Evolutionary conservation across 2,113 vertebrate genomes (phyloP).

Genomic region (Hymenochirus boettgeri): DNA sequence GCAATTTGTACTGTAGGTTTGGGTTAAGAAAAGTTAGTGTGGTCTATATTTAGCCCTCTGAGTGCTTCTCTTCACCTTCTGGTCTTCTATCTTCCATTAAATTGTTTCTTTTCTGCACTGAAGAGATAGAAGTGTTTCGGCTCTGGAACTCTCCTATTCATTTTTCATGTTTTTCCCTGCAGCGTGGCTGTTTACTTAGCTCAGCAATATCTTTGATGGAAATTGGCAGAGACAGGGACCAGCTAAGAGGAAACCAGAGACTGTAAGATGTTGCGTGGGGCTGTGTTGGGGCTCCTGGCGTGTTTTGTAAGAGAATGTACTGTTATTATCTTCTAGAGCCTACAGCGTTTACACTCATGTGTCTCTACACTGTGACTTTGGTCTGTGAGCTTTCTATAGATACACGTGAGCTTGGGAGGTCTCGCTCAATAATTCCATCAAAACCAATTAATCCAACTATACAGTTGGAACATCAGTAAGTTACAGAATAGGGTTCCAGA

Average conservation of each 20-base stretch:
- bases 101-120: slow-evolving; percentile 14
- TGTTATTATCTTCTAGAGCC: neutral
- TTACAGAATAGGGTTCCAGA: too few species aligned
- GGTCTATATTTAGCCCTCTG: neutral
- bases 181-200: slow-evolving; percentile 33
- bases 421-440: too few species aligned
- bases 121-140: slow-evolving; percentile 34
- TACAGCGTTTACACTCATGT: too few species aligned
- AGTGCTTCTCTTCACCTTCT: neutral
- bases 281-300: slow-evolving; percentile 4
- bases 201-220: slow-evolving; percentile 36
- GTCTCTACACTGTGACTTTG: too few species aligned
- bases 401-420: too few species aligned
- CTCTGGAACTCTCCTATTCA: slow-evolving; percentile 27
- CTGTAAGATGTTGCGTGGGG: neutral
- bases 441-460: too few species aligned
- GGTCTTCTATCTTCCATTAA: neutral
- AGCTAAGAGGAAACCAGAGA: slow-evolving; percentile 32
- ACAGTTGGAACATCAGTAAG: too few species aligned
- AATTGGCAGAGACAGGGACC: slow-evolving; percentile 40
- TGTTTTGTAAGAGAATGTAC: slow-evolving; percentile 11
- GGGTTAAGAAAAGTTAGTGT: neutral
- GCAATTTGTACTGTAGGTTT: neutral
- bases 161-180: slow-evolving; percentile 40
- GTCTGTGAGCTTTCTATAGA: too few species aligned